Conservation (phyloP, 2,113 vertebrate species). For the Melanerpes aurifrons region DNA sequence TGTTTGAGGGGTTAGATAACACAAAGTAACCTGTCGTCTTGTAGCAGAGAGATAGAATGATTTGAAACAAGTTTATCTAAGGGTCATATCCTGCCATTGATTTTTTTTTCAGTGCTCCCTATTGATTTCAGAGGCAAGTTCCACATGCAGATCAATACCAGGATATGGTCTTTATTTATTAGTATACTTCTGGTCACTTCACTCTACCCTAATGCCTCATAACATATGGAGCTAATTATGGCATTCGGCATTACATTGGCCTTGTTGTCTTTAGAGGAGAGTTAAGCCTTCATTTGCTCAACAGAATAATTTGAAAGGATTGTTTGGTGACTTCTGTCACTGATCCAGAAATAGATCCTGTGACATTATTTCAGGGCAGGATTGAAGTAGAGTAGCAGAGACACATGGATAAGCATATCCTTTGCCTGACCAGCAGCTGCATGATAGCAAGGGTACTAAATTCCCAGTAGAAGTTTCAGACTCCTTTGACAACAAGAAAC, state of each 20-base stretch:
- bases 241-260: not conserved
- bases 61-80: conserved; percentile 39
- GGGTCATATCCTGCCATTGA: conserved; percentile 63
- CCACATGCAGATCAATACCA: conserved; percentile 60
- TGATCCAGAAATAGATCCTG: not conserved
- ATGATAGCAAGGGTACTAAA: not conserved
- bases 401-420: not conserved
- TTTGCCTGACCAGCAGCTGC: not conserved
- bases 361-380: not conserved
- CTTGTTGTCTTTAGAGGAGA: not conserved
- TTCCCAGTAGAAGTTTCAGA: not conserved
- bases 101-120: conserved; percentile 30
- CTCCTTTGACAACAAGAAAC: not conserved
- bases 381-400: not conserved
- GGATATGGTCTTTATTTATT: conserved; percentile 61
- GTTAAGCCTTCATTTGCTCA: not conserved
- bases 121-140: conserved; percentile 49
- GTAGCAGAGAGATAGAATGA: not conserved
- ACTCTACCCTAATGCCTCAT: conserved; percentile 13
- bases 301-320: not conserved
- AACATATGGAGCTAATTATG: not conserved
- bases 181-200: conserved; percentile 13
- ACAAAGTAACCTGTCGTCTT: not conserved
- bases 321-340: not conserved
- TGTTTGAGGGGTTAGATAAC: conserved; percentile 39